Percentiles rank a stretch among this genome's conserved stretches.
Conservation (phyloP, 1,140 invertebrate species). For the Metopolophium dirhodum region DNA sequence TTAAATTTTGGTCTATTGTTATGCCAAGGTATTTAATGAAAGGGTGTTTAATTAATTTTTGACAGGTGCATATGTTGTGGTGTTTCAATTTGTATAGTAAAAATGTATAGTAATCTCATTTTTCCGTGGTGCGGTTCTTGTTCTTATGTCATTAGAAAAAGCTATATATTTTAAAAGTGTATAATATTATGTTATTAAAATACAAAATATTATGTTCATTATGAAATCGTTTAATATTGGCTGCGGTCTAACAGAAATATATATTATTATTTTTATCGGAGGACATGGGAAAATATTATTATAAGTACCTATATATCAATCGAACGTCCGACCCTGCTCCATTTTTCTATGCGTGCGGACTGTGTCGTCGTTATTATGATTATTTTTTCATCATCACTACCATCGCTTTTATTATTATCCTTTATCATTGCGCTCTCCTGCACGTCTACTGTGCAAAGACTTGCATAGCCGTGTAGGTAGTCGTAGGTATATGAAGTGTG, state of each 20-base stretch:
- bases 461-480: not conserved
- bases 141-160: too few relatives aligned
- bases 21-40: too few relatives aligned
- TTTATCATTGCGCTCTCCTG: not conserved
- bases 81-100: too few relatives aligned
- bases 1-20: too few relatives aligned
- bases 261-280: not conserved
- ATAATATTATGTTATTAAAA: not conserved
- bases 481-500: too few relatives aligned
- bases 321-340: constrained; percentile 35
- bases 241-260: not conserved
- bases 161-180: too few relatives aligned
- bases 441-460: not conserved
- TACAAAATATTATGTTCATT: not conserved
- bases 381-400: constrained; percentile 1
- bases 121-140: too few relatives aligned
- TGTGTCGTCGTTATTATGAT: not conserved
- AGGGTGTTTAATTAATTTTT: too few relatives aligned
- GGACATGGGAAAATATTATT: constrained; percentile 18
- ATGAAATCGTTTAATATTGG: not conserved
- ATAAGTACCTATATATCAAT: not conserved
- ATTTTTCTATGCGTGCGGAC: constrained; percentile 4
- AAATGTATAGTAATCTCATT: too few relatives aligned
- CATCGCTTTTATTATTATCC: not conserved
- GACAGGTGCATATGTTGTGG: too few relatives aligned